Evolutionary conservation across 2,113 vertebrate species (phyloP).

Genomic region (Brachyistius frenatus): DNA sequence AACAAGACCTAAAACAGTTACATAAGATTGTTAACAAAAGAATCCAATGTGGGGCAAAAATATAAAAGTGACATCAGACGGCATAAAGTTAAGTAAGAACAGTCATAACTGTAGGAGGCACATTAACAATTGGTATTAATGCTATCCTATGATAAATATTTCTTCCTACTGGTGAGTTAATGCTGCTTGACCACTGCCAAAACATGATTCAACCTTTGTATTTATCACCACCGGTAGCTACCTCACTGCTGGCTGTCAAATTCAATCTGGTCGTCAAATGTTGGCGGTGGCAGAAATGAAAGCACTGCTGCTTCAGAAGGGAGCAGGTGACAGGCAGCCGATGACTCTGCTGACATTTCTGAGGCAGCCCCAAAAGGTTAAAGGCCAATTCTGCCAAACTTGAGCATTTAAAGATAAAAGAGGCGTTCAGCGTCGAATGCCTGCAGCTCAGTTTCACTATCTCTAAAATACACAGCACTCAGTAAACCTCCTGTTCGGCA

Average conservation of each 20-base stretch:
- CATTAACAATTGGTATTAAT: neutral
- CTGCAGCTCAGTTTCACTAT: constrained; percentile 36
- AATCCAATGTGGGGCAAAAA: neutral
- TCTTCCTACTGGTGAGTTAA: neutral
- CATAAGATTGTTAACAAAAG: neutral
- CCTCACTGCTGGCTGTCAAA: constrained; percentile 12
- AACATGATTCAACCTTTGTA: constrained; percentile 6
- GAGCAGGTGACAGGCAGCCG: constrained; percentile 14
- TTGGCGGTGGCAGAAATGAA: neutral
- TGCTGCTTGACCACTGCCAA: constrained; percentile 13
- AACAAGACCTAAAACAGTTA: neutral
- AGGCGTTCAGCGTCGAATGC: neutral
- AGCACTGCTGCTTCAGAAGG: constrained; percentile 31
- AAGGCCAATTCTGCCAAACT: constrained; percentile 23
- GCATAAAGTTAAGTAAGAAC: neutral
- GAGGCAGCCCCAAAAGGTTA: constrained; percentile 20
- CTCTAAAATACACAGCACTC: constrained; percentile 14
- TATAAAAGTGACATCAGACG: neutral
- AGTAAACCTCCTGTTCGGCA: neutral
- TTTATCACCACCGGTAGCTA: constrained; percentile 34
- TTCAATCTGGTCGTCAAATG: constrained; percentile 17
- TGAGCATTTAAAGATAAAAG: constrained; percentile 42
- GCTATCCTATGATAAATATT: neutral
- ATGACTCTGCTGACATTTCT: constrained; percentile 43
- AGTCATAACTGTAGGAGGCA: neutral